Percentiles rank a stretch among this genome's conserved stretches.
Conservation (phyloP, 2,797 vertebrate species). For the Gambusia yucatana region DNA sequence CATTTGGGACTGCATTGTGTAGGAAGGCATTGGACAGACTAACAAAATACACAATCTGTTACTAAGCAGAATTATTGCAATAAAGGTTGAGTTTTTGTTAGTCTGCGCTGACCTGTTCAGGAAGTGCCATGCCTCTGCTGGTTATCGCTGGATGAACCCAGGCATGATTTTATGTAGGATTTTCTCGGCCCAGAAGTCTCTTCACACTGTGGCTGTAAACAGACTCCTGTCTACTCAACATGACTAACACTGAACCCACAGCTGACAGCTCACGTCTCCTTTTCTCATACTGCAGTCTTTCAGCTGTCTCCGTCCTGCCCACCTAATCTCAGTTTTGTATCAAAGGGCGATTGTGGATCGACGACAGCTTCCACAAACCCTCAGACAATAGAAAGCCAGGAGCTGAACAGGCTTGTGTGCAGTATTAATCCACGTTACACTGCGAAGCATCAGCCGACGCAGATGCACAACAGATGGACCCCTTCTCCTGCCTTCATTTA, state of each 20-base stretch:
- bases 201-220: background rate
- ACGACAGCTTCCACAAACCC: conserved; percentile 12
- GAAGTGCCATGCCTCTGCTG: background rate
- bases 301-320: conserved; percentile 8
- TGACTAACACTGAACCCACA: background rate
- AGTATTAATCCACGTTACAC: conserved; percentile 29
- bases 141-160: background rate
- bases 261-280: background rate
- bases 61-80: background rate
- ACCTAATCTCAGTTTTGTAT: conserved; percentile 8
- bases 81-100: background rate
- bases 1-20: background rate
- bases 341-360: background rate
- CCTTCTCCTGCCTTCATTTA: conserved; percentile 19
- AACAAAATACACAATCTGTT: background rate
- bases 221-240: background rate
- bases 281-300: conserved; percentile 10
- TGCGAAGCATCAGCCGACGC: conserved; percentile 18
- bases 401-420: conserved; percentile 10
- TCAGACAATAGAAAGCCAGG: conserved; percentile 4
- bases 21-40: background rate
- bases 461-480: conserved; percentile 43
- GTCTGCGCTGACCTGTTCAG: background rate
- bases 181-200: background rate
- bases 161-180: background rate